A percentile compares a stretch with the other conserved stretches of the same genome.
Evolutionary conservation across 2,888 invertebrate species (phyloP).

Genomic region (Gastrophysa polygoni): DNA sequence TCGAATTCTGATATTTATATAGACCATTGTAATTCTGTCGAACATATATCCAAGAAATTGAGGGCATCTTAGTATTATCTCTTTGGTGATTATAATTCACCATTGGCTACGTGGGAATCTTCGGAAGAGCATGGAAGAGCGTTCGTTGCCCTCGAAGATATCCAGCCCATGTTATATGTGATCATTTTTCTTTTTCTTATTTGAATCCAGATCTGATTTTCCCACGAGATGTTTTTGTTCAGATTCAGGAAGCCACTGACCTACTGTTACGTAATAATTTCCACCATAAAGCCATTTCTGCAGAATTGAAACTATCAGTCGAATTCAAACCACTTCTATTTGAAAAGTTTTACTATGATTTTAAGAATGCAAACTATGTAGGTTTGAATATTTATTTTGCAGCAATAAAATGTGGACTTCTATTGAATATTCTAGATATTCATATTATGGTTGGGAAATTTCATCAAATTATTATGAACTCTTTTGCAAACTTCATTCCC

Average conservation of each 20-base stretch:
- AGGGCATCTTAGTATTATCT: slow-evolving; percentile 9
- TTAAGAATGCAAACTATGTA: slow-evolving; percentile 13
- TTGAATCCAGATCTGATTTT: not conserved
- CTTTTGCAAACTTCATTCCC: not conserved
- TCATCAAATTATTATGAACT: not conserved
- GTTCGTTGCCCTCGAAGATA: not conserved
- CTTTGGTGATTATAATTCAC: slow-evolving; percentile 12
- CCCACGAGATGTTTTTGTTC: too few relatives aligned
- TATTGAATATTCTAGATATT: not conserved
- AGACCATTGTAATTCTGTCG: slow-evolving; percentile 7
- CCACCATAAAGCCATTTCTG: not conserved
- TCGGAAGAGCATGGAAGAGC: too few relatives aligned
- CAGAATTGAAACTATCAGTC: not conserved
- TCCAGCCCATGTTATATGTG: not conserved
- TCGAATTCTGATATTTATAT: not conserved
- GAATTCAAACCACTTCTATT: slow-evolving; percentile 12
- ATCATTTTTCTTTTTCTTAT: not conserved
- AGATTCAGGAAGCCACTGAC: too few relatives aligned
- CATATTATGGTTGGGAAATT: not conserved
- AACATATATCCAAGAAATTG: slow-evolving; percentile 7
- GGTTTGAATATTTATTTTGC: slow-evolving; percentile 7
- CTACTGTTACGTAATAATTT: not conserved
- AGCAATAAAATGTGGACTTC: slow-evolving; percentile 10
- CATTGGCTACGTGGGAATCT: too few relatives aligned
- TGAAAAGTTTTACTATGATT: too few relatives aligned